Evolutionary conservation across 2,888 invertebrate genomes (phyloP), one percentile per base, ranked within the genome.

Genomic region (Epinotia bilunana): DNA sequence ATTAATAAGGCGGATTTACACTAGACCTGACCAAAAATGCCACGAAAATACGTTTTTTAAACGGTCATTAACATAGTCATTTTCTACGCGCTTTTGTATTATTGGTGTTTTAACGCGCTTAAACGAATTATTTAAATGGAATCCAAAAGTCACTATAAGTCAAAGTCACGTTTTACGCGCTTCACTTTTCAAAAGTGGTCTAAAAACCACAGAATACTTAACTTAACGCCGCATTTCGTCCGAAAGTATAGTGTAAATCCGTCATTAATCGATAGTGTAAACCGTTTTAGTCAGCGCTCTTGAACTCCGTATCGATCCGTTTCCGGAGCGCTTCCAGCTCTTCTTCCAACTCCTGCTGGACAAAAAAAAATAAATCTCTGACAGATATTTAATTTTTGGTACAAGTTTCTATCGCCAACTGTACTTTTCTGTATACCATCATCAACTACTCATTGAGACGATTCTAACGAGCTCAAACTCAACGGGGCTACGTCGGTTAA

Each of bases 301-400:
- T 87, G 80, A 91, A 90, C 76, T 91, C 91, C 0, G 92, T 91
- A 77, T 89, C 90, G 77, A 93, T 91, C n/a, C 91, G 88, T 43
- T 89, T 87, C 77, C 91, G 91, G 18, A 93, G 77, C 0, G 91
- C 93, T 60, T 89, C 88, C 2, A 93, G 79, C 13, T 91, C 91
- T 23, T 88, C 89, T 68, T 91, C 93, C 2, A 93, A 77, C 72
- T 89, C 89, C 80, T 88, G 86, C 89, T 89, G 84, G 18, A 82
- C 83, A 43, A 70, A 69, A n/a, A 46, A 13, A 49, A 5, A 5
- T 5, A 3, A 16, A 4, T 13, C 4, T 13, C 4, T 16, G 5
- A 49, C 4, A 49, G 3, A 20, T 20, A 20, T 20, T 20, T 20
- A 1, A 20, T 20, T 20, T 20, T 20, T 20, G 20, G 20, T 20